A percentile compares a stretch with the other conserved stretches of the same genome.
Evolutionary conservation across 2,113 vertebrate genomes (phyloP).

Genomic region (Toxostoma redivivum): DNA sequence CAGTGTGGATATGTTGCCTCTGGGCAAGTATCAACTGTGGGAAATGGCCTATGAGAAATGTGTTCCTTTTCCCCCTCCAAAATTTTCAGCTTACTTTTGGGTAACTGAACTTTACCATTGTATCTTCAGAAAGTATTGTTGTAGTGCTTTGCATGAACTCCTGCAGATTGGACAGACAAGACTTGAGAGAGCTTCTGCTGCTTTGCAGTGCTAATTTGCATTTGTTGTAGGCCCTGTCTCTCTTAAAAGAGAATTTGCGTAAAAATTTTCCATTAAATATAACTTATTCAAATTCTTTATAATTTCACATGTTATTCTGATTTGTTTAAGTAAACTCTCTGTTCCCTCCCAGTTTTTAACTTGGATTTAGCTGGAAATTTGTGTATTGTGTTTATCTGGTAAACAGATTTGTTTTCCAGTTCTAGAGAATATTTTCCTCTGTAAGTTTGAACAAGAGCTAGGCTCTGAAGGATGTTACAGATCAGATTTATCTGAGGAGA

Average conservation of each 20-base stretch:
- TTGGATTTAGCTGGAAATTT: not conserved
- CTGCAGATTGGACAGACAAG: not conserved
- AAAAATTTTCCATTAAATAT: not conserved
- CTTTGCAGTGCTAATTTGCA: not conserved
- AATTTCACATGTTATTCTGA: not conserved
- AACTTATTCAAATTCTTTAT: not conserved
- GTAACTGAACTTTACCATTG: not conserved
- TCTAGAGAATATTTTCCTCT: not conserved
- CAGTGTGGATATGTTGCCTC: not conserved
- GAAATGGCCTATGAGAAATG: not conserved
- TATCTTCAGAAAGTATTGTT: not conserved
- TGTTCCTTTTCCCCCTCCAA: not conserved
- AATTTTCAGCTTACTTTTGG: not conserved
- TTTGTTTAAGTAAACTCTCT: constrained; percentile 23
- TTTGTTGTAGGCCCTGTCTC: not conserved
- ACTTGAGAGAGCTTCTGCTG: not conserved
- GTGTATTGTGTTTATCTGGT: not conserved
- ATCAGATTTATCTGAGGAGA: not conserved
- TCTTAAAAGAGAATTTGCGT: not conserved
- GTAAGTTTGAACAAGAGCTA: not conserved
- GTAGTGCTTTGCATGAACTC: not conserved
- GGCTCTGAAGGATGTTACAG: not conserved
- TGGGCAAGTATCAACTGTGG: not conserved
- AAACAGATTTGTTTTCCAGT: not conserved
- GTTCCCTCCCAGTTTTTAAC: not conserved